Base-by-base conservation (phyloP, 2,888 invertebrate genomes). In the Anodontia alba region DNA sequence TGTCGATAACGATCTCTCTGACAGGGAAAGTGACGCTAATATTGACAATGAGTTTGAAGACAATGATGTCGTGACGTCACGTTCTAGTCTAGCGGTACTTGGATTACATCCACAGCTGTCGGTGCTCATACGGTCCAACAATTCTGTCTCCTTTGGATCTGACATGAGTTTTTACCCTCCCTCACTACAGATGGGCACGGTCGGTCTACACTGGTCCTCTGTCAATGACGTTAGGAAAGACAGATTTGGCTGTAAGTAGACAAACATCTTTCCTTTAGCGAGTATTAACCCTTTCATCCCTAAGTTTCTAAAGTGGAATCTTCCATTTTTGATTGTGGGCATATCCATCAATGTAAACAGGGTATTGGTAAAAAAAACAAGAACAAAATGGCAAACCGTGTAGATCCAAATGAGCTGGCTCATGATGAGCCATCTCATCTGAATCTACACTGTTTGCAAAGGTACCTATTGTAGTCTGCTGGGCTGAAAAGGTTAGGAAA, bases 161-260 rank as follows among this genome's bases (percentile, higher is more conserved):
- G 29, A 29, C 49, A 42, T 8, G 66, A 67, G 33, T 26, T 31
- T 29, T 8, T 72, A 20, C 46, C 38, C 68, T 20, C 54, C 26
- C 29, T 23, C 17, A 20, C 38, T 46, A 7, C 49, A 46, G 31
- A 62, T 73, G 20, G 78, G 73, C 17, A 33, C 29, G 17, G 42
- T 31, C 1, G 73, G 71, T 1, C 31, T 42, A 26, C 70, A 76
- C 8, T 81, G 81, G 81, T 71, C 84, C 54, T 70, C 80, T 23
- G 29, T 80, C 17, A 70, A 76, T 20, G 83, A 83, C 29, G 67
- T 79, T n/a, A 62, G 84, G 46, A 84, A 83, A 67, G 87, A 87
- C 51, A 77, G 84, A 77, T 83, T 80, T 68, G 78, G 78, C 17
- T 73, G 87, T 87, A 77, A 80, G 87, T 87, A 76, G 2, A n/a